Conservation (phyloP, 2,797 vertebrate genomes). For the Phylloscopus collybita region DNA sequence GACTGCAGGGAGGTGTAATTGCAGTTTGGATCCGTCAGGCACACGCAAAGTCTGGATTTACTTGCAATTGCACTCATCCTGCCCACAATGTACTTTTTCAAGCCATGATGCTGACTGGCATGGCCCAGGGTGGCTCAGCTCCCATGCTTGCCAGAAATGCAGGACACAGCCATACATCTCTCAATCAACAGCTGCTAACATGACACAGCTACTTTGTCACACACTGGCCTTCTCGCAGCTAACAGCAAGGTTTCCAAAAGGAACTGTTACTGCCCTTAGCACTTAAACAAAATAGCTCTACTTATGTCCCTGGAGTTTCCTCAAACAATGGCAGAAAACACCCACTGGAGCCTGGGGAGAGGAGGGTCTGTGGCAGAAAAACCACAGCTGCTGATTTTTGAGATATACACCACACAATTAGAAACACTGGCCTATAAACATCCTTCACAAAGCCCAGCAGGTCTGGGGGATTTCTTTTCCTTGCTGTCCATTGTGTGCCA, state of each 20-base stretch:
- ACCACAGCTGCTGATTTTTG: neutral
- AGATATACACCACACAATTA: conserved; percentile 13
- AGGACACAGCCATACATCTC: conserved; percentile 11
- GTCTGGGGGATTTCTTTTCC: neutral
- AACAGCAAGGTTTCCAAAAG: neutral
- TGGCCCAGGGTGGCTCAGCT: neutral
- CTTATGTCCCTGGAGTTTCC: neutral
- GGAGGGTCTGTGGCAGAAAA: neutral
- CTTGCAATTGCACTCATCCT: neutral
- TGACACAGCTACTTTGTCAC: conserved; percentile 17
- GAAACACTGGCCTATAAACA: conserved; percentile 16
- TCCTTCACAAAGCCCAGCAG: neutral
- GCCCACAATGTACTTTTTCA: neutral
- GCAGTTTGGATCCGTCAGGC: neutral
- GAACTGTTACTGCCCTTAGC: neutral
- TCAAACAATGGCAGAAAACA: conserved; percentile 45
- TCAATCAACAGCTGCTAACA: conserved; percentile 3
- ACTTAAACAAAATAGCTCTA: conserved; percentile 1
- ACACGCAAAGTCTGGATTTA: neutral
- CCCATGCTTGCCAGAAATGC: neutral
- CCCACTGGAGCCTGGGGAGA: neutral
- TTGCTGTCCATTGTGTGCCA: neutral
- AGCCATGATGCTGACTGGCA: neutral
- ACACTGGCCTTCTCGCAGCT: neutral
- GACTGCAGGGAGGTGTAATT: neutral